phyloP scores from a whole-genome alignment of 2,888 invertebrate genomes.

The Syrista parreyssii region DNA sequence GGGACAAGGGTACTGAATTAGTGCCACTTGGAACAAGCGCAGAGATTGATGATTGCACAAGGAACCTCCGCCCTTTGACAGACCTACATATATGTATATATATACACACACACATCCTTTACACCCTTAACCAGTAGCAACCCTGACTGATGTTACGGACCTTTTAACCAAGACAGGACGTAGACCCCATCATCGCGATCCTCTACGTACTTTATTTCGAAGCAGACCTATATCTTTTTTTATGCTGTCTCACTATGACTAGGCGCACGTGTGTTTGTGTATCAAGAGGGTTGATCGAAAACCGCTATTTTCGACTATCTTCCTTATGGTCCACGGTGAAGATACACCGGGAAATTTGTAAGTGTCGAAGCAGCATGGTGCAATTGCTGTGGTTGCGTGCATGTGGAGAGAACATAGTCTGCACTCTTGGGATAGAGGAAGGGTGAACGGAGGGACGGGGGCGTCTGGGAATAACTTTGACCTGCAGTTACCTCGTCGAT shows the following conservation, averaged over 20 bases:
- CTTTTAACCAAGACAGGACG: background rate
- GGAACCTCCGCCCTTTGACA: background rate
- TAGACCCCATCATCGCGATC: background rate
- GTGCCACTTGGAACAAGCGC: slow-evolving; percentile 56
- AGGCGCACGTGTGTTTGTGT: background rate
- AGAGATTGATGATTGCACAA: slow-evolving; percentile 58
- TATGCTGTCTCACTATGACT: background rate
- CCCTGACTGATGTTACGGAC: background rate
- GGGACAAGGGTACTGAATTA: slow-evolving; percentile 62
- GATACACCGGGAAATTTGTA: background rate
- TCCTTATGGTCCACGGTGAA: background rate
- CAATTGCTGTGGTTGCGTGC: background rate
- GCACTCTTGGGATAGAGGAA: slow-evolving; percentile 16
- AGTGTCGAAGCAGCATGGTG: background rate
- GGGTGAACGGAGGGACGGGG: slow-evolving; percentile 31
- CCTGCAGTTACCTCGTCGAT: slow-evolving; percentile 19
- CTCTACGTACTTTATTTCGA: background rate
- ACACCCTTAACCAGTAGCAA: background rate
- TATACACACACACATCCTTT: background rate
- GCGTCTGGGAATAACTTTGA: slow-evolving; percentile 37
- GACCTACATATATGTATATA: background rate
- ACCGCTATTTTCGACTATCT: background rate
- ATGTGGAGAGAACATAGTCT: slow-evolving; percentile 31
- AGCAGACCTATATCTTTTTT: background rate
- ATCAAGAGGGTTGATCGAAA: background rate